Conservation (phyloP, 2,797 vertebrate species). For the Percopsis omiscomaycus region DNA sequence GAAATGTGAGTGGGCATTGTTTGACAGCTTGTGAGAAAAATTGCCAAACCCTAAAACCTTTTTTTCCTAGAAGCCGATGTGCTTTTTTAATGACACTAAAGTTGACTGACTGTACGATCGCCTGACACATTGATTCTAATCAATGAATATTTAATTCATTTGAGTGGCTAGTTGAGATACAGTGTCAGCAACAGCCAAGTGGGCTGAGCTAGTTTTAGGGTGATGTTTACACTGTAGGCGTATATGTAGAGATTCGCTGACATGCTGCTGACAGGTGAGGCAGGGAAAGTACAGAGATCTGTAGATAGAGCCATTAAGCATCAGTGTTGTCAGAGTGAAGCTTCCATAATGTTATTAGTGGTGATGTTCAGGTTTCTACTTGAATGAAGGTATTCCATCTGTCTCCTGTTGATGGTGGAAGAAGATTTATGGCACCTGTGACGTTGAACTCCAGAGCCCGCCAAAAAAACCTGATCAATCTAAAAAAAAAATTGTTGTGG, state of each 20-base stretch:
- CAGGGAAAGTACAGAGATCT: slow-evolving; percentile 24
- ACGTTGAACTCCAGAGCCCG: neutral
- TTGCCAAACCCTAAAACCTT: too few relatives aligned
- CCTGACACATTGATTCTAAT: too few relatives aligned
- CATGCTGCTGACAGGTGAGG: slow-evolving; percentile 14
- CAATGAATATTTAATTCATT: too few relatives aligned
- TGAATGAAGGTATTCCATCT: neutral
- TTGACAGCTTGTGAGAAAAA: too few relatives aligned
- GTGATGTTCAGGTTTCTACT: slow-evolving; percentile 17
- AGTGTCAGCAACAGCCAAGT: slow-evolving; percentile 11
- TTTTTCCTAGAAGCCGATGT: too few relatives aligned
- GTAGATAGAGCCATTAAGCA: slow-evolving; percentile 13
- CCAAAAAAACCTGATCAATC: neutral
- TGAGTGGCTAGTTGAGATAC: neutral
- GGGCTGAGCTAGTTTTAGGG: slow-evolving; percentile 14
- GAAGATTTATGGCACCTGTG: slow-evolving; percentile 3
- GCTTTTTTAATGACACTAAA: too few relatives aligned
- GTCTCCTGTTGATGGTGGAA: slow-evolving; percentile 15
- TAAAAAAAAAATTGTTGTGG: neutral
- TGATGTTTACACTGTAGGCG: slow-evolving; percentile 18
- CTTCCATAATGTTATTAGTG: neutral
- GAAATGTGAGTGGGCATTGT: too few relatives aligned
- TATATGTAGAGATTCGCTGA: slow-evolving; percentile 23
- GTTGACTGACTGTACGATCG: too few relatives aligned
- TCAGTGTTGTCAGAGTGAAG: slow-evolving; percentile 12